Evolutionary conservation across 2,113 vertebrate species (phyloP), one percentile per base, ranked within the genome.

Genomic region (Entelurus aequoreus): DNA sequence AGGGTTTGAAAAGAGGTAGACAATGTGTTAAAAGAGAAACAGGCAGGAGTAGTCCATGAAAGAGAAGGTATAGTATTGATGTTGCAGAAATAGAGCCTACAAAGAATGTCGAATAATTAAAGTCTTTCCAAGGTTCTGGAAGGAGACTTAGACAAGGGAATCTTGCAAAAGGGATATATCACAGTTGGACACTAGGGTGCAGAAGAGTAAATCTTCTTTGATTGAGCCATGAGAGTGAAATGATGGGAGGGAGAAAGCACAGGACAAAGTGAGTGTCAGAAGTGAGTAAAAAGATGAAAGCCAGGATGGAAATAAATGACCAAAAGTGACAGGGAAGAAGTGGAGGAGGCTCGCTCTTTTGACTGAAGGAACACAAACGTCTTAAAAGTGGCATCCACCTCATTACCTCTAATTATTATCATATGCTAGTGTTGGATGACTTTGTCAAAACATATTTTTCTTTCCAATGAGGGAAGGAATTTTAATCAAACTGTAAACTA

Each of bases 291-390:
- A 46, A 48, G 47, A 63, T 37, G 28, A 50, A 63, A 42, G 8
- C 48, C 37, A 46, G 47, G 7, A 9, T 28, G n/a, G 12, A 52
- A 68, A 40, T 54, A 13, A 15, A 7, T 68, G 56, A 60, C 49
- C 40, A 37, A 8, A 44, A 9, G 11, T 56, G 44, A 6, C n/a
- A 40, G 47, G 36, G 35, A 54, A 38, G 35, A 15, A 4, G 14
- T 3, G 2, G 5, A 46, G 42, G 10, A 3, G 1, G 42, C 10
- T 46, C 10, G 6, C 12, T 46, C 6, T 35, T 56, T 15, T 10
- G n/a, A 40, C 36, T 55, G 8, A 37, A 40, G 16, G 54, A 55
- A 40, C 54, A n/a, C 37, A 40, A n/a, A n/a, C 11, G 7, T 36
- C 36, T 37, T 2, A n/a, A 55, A 55, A 9, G 15, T 8, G 15